Percentiles rank a stretch among this genome's conserved stretches.
These are phyloP conservation scores for Argyresthia goedartella DNA, from an alignment of 2,888 invertebrate genomes.

Conservation along the genomic window DNA sequence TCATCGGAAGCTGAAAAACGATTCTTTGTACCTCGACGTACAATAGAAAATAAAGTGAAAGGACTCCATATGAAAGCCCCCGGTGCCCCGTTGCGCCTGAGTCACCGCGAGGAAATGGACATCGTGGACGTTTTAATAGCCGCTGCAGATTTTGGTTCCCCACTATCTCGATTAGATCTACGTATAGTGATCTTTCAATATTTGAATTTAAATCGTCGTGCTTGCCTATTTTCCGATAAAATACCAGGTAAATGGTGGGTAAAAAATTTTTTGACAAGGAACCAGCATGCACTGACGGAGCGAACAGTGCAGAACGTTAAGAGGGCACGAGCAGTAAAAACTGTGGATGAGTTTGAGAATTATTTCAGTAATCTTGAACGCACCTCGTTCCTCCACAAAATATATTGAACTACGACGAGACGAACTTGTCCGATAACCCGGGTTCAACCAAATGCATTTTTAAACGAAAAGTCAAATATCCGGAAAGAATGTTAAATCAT, in stretches of 20 bases:
- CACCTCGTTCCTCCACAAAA: neutral
- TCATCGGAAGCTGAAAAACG: conserved; percentile 11
- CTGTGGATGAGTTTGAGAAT: neutral
- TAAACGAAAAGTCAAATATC: conserved; percentile 27
- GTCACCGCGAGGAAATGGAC: neutral
- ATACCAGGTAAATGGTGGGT: neutral
- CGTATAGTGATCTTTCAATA: neutral
- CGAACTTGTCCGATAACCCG: conserved; percentile 5
- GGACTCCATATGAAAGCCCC: conserved; percentile 9
- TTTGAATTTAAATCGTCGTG: neutral
- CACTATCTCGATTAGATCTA: neutral
- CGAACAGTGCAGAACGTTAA: neutral
- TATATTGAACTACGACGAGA: conserved; percentile 7
- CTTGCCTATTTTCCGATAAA: neutral
- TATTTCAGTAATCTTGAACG: neutral
- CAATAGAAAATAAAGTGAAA: conserved; percentile 11
- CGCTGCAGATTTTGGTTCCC: neutral
- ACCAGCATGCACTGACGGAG: neutral
- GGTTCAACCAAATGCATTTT: conserved; percentile 17
- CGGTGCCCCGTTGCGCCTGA: conserved; percentile 5
- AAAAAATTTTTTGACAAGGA: neutral
- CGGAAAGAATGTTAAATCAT: conserved; percentile 27
- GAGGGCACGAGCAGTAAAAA: neutral
- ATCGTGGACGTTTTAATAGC: too few relatives aligned
- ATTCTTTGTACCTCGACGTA: conserved; percentile 12